A percentile compares a stretch with the other conserved stretches of the same genome.
Conservation (phyloP, 2,113 vertebrate species). For the Jaculus jaculus region DNA sequence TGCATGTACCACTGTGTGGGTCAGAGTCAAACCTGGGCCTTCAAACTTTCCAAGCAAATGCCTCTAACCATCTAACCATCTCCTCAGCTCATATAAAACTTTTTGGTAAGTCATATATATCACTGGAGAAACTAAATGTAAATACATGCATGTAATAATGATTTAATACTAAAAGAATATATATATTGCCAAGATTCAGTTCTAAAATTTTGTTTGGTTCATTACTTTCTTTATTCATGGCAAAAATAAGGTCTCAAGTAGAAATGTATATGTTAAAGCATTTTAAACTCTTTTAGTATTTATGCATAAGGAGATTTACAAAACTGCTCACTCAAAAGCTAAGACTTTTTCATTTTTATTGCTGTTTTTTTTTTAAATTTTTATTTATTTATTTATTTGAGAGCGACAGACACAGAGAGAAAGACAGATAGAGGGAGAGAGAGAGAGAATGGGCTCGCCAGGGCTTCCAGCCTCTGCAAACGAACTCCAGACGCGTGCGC, state of each 20-base stretch:
- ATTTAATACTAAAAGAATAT: not conserved
- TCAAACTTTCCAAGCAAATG: too few species aligned
- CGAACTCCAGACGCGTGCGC: too few species aligned
- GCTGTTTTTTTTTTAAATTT: not conserved
- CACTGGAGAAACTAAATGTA: not conserved
- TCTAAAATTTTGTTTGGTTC: not conserved
- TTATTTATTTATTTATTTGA: too few species aligned
- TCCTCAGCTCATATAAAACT: not conserved
- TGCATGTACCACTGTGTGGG: too few species aligned
- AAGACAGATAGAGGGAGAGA: too few species aligned
- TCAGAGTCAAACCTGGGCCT: too few species aligned
- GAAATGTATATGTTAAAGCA: not conserved
- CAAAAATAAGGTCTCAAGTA: not conserved
- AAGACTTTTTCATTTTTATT: too few species aligned
- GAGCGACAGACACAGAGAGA: too few species aligned
- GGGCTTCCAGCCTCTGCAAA: too few species aligned
- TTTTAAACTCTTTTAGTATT: not conserved
- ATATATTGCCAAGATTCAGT: not conserved
- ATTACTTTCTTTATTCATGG: not conserved
- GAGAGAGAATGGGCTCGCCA: too few species aligned
- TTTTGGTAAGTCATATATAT: not conserved
- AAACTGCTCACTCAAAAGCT: not conserved
- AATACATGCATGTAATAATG: not conserved
- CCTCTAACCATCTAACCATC: too few species aligned
- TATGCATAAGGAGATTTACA: not conserved